Evolutionary conservation across 2,797 vertebrate species (phyloP).

Genomic region (Ammospiza maritima): DNA sequence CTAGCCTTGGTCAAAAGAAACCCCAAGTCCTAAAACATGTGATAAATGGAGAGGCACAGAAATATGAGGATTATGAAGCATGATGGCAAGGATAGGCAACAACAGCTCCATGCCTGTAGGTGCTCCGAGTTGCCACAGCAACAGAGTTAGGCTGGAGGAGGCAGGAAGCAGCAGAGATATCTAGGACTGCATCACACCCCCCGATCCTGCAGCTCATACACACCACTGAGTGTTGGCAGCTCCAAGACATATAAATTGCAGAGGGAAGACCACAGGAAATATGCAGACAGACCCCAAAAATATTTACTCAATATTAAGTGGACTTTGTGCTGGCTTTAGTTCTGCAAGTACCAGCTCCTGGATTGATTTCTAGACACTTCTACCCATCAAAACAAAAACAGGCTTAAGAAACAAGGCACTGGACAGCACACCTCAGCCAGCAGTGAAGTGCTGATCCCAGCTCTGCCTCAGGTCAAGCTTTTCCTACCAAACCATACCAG

Average conservation of each 20-base stretch:
- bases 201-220: neutral
- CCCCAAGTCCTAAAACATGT: neutral
- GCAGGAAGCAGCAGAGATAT: neutral
- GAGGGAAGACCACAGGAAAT: neutral
- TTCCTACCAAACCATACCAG: neutral
- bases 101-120: neutral
- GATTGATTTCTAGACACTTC: neutral
- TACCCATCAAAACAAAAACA: neutral
- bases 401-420: neutral
- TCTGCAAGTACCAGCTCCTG: neutral
- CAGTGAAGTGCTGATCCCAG: neutral
- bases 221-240: neutral
- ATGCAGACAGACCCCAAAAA: neutral
- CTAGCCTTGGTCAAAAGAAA: neutral
- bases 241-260: neutral
- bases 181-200: neutral
- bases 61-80: neutral
- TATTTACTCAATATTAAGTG: neutral
- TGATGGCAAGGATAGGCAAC: slow-evolving; percentile 23
- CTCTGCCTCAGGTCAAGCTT: neutral
- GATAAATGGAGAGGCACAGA: neutral
- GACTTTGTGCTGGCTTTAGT: neutral
- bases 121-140: slow-evolving; percentile 52
- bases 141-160: slow-evolving; percentile 43
- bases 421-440: neutral